Percentiles rank a stretch among this genome's conserved stretches.
Conservation (phyloP, 2,113 vertebrate species). For the Setophaga kirtlandii region DNA sequence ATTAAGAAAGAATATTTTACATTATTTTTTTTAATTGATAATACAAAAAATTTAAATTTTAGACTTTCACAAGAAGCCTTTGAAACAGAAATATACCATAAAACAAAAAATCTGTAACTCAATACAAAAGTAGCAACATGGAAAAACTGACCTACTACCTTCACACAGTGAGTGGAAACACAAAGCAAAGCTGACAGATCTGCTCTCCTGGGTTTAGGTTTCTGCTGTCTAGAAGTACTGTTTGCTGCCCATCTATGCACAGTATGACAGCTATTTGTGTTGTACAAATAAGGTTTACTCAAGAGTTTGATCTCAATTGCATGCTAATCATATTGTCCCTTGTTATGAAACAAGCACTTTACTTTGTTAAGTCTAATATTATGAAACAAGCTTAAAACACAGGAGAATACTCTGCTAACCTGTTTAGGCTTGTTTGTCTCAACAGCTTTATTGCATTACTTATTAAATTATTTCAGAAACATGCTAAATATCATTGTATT, state of each 20-base stretch:
- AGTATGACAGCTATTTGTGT: constrained; percentile 12
- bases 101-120: not conserved
- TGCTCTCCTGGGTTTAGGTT: not conserved
- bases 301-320: not conserved
- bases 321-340: not conserved
- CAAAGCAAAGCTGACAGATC: not conserved
- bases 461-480: not conserved
- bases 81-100: not conserved
- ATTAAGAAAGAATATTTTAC: not conserved
- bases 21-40: not conserved
- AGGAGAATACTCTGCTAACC: not conserved
- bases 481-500: not conserved
- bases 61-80: not conserved
- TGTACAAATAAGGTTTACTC: constrained; percentile 6
- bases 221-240: not conserved
- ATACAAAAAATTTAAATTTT: not conserved
- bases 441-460: not conserved
- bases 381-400: not conserved
- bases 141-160: not conserved
- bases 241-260: not conserved
- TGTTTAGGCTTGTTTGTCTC: not conserved
- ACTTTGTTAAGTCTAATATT: constrained; percentile 8
- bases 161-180: not conserved
- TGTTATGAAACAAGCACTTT: not conserved
- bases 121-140: not conserved